Percentiles rank a stretch among this genome's conserved stretches.
Evolutionary conservation across 2,797 vertebrate species (phyloP).

Genomic region (Threskiornis aethiopicus): DNA sequence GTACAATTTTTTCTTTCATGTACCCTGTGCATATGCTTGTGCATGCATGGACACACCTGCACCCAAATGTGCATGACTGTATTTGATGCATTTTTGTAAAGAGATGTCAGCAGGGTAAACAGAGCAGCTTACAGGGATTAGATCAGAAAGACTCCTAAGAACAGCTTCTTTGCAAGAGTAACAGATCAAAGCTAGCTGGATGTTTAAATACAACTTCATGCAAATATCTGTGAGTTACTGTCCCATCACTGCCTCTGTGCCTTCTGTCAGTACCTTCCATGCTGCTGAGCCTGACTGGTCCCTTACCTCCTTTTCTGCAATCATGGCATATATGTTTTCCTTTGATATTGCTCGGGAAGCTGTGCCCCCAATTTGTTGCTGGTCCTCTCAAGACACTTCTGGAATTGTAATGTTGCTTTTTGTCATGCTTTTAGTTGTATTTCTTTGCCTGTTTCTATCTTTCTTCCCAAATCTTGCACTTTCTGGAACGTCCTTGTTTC

Average conservation of each 20-base stretch:
- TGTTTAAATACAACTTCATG: constrained; percentile 20
- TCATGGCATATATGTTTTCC: not conserved
- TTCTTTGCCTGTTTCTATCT: not conserved
- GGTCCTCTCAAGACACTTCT: not conserved
- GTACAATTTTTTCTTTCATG: not conserved
- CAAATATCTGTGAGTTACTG: not conserved
- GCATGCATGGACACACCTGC: not conserved
- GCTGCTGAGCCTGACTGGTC: not conserved
- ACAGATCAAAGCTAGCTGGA: not conserved
- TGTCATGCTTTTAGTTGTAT: not conserved
- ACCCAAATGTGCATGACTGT: not conserved
- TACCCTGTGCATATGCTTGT: not conserved
- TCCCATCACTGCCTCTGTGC: not conserved
- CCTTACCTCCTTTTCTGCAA: not conserved
- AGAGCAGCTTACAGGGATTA: not conserved
- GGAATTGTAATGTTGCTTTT: not conserved
- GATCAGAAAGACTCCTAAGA: constrained; percentile 1
- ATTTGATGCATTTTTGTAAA: not conserved
- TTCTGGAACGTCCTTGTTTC: not conserved
- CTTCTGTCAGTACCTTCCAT: not conserved
- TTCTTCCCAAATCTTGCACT: not conserved
- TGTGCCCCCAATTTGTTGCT: not conserved
- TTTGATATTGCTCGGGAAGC: not conserved
- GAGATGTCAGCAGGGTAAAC: not conserved
- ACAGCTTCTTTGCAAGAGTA: not conserved